Evolutionary conservation across 2,113 vertebrate genomes (phyloP).

Genomic region (Tyrannus savana): DNA sequence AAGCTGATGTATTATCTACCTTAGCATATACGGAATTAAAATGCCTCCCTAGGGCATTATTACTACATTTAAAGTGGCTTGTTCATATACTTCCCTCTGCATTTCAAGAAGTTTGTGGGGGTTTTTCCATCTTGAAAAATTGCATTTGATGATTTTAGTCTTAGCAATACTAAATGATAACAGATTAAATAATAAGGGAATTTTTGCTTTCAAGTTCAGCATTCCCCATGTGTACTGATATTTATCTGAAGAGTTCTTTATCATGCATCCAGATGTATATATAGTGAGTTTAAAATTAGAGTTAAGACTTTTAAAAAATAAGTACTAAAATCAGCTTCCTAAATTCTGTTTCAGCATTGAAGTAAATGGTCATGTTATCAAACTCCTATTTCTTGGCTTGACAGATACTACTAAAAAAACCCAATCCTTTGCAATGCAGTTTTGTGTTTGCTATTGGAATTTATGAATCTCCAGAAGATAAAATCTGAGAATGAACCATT

Average conservation of each 20-base stretch:
- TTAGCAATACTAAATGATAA: background rate
- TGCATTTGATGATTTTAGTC: background rate
- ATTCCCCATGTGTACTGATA: background rate
- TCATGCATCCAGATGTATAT: accelerated
- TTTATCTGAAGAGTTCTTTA: background rate
- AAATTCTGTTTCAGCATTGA: background rate
- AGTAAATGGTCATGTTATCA: background rate
- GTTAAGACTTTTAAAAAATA: background rate
- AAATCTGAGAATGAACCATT: background rate
- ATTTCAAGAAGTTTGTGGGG: background rate
- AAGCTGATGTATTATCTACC: background rate
- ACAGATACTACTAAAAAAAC: background rate
- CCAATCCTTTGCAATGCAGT: background rate
- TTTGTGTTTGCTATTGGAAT: background rate
- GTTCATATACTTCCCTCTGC: background rate
- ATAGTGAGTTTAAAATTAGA: background rate
- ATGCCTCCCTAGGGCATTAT: background rate
- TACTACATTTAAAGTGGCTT: background rate
- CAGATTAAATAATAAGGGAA: background rate
- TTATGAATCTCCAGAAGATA: background rate
- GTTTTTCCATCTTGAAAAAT: background rate
- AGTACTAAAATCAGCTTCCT: background rate
- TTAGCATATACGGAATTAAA: background rate
- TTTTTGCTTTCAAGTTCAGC: background rate
- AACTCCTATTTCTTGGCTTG: background rate